Evolutionary conservation across 2,888 invertebrate species (phyloP), one percentile per base, ranked within the genome.

Genomic region (Phorcus lineatus): DNA sequence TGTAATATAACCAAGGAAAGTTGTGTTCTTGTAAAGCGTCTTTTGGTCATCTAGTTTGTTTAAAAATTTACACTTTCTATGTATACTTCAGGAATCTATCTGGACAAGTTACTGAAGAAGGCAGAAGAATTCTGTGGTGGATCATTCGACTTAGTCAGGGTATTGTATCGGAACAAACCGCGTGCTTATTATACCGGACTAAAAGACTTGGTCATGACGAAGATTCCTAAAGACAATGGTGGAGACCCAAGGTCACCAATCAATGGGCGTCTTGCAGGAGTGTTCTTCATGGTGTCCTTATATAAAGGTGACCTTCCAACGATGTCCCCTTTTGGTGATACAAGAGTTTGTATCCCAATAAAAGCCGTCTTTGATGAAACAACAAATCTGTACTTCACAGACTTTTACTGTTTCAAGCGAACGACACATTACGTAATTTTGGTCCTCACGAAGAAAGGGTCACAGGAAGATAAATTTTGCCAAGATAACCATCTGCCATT

Each of bases 101-200:
- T 62, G 2, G 3, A 1, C 16, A 22, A 62, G 62, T 22, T 62
- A 22, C 62, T 62, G 62, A 17, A 62, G 28, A 62, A 62, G 28
- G 62, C 62, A 6, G 17, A 24, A 28, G 28, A 62, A 16, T 28
- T 28, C 62, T 22, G 62, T 17, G 28, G 24, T 11, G 62, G 28
- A 17, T 13, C 16, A 2, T 62, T 28, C 28, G 17, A 62, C 16
- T 11, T 22, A 11, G 77, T 77, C 11, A 22, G 13, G 4, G 13
- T 31, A 11, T 31, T 77, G 1, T 77, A 77, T 22, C 77, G 77
- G n/a, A 77, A 77, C 40, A 77, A 77, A 57, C 77, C 77, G 19
- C 28, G 31, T 4, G 31, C 6, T 19, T 57, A 77, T 36, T 40
- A 22, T 17, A 55, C 54, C 7, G 36, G 36, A 55, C 28, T 36